A percentile compares a stretch with the other conserved stretches of the same genome.
phyloP scores from a whole-genome alignment of 2,113 vertebrate species.

The Origma solitaria region DNA sequence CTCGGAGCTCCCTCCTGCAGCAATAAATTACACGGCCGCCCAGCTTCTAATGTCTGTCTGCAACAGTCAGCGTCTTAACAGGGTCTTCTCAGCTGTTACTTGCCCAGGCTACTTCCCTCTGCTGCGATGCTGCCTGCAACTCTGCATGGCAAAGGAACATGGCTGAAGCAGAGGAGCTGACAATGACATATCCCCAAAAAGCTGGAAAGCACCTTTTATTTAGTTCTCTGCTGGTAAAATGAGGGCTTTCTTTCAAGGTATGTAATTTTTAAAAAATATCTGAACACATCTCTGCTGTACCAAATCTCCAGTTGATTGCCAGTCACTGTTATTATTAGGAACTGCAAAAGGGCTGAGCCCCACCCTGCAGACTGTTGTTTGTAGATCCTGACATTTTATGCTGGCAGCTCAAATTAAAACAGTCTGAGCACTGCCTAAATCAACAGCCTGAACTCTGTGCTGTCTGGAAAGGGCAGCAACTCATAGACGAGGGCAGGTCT shows the following conservation, averaged over 20 bases:
- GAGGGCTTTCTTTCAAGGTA: not conserved
- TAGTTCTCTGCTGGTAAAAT: not conserved
- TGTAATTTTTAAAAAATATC: not conserved
- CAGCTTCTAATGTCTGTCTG: not conserved
- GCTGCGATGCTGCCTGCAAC: not conserved
- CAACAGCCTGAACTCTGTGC: not conserved
- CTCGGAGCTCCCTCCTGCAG: not conserved
- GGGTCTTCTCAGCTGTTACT: not conserved
- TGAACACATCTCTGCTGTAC: not conserved
- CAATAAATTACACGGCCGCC: not conserved
- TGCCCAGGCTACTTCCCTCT: not conserved
- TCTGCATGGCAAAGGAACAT: not conserved
- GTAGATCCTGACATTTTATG: conserved; percentile 13
- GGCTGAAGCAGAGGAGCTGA: not conserved
- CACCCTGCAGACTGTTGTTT: conserved; percentile 1
- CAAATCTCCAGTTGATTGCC: not conserved
- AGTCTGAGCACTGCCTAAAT: conserved; percentile 10
- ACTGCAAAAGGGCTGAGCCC: not conserved
- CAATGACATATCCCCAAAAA: not conserved
- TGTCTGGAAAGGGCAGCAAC: not conserved
- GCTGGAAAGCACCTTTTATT: not conserved
- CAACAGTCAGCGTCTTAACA: not conserved
- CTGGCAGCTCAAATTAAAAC: conserved; percentile 1
- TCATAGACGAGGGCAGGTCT: not conserved
- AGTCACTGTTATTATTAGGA: conserved; percentile 46